These are phyloP conservation scores for Picus viridis DNA, from an alignment of 2,797 vertebrate species.

Conservation along the genomic window DNA sequence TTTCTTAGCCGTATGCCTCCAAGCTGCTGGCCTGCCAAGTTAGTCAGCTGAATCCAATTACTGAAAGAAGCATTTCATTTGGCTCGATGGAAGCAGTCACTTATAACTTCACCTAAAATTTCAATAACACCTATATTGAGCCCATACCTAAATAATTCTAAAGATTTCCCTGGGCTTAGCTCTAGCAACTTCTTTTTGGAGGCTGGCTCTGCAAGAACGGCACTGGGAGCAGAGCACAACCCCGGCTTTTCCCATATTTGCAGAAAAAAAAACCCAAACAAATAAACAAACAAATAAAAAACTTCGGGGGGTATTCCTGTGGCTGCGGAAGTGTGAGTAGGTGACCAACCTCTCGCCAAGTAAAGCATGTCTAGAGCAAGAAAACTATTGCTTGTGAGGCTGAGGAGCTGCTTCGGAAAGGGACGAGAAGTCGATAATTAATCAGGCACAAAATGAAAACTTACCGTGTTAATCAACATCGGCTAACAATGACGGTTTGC, in stretches of 20 bases:
- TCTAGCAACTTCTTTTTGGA: neutral
- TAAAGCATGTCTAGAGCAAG: neutral
- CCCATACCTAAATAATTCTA: slow-evolving; percentile 45
- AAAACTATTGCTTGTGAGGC: neutral
- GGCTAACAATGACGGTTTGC: slow-evolving; percentile 53
- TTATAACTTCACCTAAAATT: slow-evolving; percentile 83
- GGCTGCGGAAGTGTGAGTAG: neutral
- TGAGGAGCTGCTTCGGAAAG: slow-evolving; percentile 2
- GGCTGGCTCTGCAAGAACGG: neutral
- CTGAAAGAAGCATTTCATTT: slow-evolving; percentile 83
- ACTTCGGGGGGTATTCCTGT: neutral
- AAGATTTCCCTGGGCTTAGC: slow-evolving; percentile 60
- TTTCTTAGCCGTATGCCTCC: slow-evolving; percentile 81
- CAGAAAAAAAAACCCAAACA: neutral
- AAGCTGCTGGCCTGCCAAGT: slow-evolving; percentile 82
- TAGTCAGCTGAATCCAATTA: slow-evolving; percentile 87
- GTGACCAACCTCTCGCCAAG: neutral
- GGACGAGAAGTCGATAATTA: slow-evolving; percentile 64
- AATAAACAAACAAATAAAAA: neutral
- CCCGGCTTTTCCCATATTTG: neutral
- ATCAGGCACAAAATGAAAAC: slow-evolving; percentile 72
- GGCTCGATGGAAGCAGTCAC: slow-evolving; percentile 79
- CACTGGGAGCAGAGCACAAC: neutral
- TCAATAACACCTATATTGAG: slow-evolving; percentile 75
- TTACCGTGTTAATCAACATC: slow-evolving; percentile 73